Evolutionary conservation across 1,140 invertebrate species (phyloP).

Genomic region (Drosophila triauraria): DNA sequence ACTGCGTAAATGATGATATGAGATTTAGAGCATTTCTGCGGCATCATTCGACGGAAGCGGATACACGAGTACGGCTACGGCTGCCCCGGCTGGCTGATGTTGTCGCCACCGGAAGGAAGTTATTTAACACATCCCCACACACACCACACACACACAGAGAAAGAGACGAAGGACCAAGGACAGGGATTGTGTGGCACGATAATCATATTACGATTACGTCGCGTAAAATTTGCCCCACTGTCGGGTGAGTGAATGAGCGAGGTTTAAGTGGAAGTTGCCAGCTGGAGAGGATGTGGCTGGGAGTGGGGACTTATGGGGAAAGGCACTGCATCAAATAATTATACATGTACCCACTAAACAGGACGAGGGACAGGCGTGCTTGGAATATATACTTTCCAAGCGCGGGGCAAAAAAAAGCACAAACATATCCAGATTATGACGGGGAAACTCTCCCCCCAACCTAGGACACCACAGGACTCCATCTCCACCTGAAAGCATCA

Average conservation of each 20-base stretch:
- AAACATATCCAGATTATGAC: constrained; percentile 29
- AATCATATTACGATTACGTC: constrained; percentile 83
- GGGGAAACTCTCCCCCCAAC: too few relatives aligned
- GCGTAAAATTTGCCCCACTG: constrained; percentile 75
- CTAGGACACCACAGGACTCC: too few relatives aligned
- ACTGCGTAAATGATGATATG: constrained; percentile 83
- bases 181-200: constrained; percentile 72
- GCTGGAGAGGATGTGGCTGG: constrained; percentile 11
- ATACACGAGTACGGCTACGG: constrained; percentile 53
- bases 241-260: constrained; percentile 38
- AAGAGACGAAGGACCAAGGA: not conserved
- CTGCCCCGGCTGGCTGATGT: constrained; percentile 21
- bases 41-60: constrained; percentile 77
- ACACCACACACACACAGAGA: constrained; percentile 12
- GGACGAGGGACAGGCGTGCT: constrained; percentile 15
- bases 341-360: constrained; percentile 20
- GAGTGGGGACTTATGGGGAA: not conserved
- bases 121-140: constrained; percentile 75
- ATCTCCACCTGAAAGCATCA: not conserved
- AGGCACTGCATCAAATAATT: constrained; percentile 49
- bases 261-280: constrained; percentile 52
- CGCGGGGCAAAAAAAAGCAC: constrained; percentile 7
- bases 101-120: constrained; percentile 76
- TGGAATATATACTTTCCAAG: constrained; percentile 21
- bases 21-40: constrained; percentile 80